Evolutionary conservation across 2,113 vertebrate species (phyloP).

Genomic region (Morone chrysops): DNA sequence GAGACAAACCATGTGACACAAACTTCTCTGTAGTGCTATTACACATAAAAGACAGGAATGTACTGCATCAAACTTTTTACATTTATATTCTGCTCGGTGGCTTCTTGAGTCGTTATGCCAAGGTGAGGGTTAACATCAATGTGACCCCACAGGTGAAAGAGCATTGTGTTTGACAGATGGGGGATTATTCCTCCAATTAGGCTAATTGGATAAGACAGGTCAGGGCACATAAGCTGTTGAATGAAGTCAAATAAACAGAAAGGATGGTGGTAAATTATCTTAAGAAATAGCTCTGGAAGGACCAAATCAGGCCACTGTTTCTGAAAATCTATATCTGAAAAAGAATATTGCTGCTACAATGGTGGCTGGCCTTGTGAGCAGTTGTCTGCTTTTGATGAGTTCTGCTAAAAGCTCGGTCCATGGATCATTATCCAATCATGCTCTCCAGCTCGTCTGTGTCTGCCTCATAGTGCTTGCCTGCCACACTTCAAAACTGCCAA

Average conservation of each 20-base stretch:
- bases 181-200: slow-evolving; percentile 81
- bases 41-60: slow-evolving; percentile 40
- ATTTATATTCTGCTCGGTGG: slow-evolving; percentile 71
- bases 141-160: slow-evolving; percentile 76
- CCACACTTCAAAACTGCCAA: slow-evolving; percentile 46
- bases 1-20: slow-evolving; percentile 62
- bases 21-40: slow-evolving; percentile 68
- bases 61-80: slow-evolving; percentile 58
- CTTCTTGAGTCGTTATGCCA: slow-evolving; percentile 55
- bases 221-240: slow-evolving; percentile 64
- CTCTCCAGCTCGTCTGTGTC: slow-evolving; percentile 45
- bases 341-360: slow-evolving; percentile 15
- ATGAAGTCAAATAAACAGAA: slow-evolving; percentile 62
- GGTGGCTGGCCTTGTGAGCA: slow-evolving; percentile 31
- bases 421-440: slow-evolving; percentile 71
- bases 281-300: slow-evolving; percentile 38
- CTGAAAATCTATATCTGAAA: slow-evolving; percentile 43
- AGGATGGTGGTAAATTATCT: slow-evolving; percentile 47
- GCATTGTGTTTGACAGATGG: slow-evolving; percentile 69
- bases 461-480: slow-evolving; percentile 23
- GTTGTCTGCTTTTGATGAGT: slow-evolving; percentile 55
- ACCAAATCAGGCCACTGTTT: slow-evolving; percentile 47
- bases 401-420: slow-evolving; percentile 46
- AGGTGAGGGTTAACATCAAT: slow-evolving; percentile 64
- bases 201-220: slow-evolving; percentile 76